These are phyloP conservation scores for Laticauda laticaudata DNA, from an alignment of 2,113 vertebrate species.

Conservation along the genomic window DNA sequence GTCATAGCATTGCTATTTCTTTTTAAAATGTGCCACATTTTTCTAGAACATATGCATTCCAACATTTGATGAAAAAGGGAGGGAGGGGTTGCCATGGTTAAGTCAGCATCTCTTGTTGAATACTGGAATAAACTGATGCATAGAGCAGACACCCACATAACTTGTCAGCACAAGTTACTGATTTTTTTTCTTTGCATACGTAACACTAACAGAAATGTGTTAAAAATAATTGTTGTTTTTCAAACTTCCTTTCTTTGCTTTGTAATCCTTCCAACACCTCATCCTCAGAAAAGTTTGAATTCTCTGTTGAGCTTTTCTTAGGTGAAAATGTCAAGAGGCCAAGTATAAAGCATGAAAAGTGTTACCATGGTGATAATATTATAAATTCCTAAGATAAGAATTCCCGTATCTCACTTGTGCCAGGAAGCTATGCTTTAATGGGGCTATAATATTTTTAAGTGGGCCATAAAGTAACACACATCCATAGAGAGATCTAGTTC, in stretches of 20 bases:
- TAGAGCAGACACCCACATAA: constrained; percentile 51
- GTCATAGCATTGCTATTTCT: constrained; percentile 11
- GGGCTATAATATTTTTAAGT: fast-evolving
- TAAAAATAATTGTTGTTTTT: background rate
- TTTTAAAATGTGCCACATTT: constrained; percentile 64
- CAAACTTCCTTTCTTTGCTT: background rate
- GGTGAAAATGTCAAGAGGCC: constrained; percentile 4
- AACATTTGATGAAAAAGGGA: constrained; percentile 28
- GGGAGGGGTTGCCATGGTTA: constrained; percentile 72
- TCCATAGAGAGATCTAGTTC: background rate
- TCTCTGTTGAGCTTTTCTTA: background rate
- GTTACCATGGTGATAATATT: fast-evolving
- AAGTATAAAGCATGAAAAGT: background rate
- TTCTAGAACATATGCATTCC: constrained; percentile 52
- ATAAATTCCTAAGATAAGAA: fast-evolving
- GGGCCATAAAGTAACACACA: background rate
- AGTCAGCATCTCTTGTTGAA: constrained; percentile 60
- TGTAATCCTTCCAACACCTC: background rate
- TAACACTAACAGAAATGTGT: background rate
- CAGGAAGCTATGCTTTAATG: background rate
- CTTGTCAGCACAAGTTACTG: constrained; percentile 49
- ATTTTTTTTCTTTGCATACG: background rate
- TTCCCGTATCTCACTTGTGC: fast-evolving
- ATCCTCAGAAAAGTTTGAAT: background rate
- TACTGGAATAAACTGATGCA: constrained; percentile 54